Evolutionary conservation across 2,113 vertebrate species (phyloP).

Genomic region (Limanda limanda): DNA sequence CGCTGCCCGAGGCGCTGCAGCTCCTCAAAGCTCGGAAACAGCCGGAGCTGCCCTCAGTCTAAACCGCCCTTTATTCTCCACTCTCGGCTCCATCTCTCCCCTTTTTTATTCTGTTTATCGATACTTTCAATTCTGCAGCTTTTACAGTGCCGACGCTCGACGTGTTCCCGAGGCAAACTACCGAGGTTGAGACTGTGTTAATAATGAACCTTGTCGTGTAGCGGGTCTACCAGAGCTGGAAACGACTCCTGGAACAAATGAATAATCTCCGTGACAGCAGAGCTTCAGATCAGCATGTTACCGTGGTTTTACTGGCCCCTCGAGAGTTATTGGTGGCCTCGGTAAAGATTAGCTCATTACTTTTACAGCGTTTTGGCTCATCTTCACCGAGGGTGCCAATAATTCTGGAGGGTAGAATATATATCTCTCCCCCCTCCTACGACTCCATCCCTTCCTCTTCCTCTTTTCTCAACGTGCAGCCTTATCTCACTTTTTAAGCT

Average conservation of each 20-base stretch:
- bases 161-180: no score
- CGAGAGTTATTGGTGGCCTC: constrained; percentile 53
- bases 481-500: background rate
- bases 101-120: no score
- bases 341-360: constrained; percentile 64
- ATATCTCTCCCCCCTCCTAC: background rate
- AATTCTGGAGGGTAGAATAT: constrained; percentile 58
- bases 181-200: background rate
- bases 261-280: background rate
- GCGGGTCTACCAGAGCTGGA: no score
- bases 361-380: constrained; percentile 62
- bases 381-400: constrained; percentile 63
- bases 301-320: constrained; percentile 8
- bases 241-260: background rate
- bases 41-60: no score
- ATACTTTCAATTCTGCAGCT: no score
- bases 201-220: background rate
- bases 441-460: background rate
- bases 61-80: no score
- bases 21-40: no score
- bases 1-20: no score
- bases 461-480: background rate
- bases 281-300: constrained; percentile 20
- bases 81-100: no score
- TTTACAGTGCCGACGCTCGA: no score